Percentiles rank a stretch among this genome's conserved stretches.
These are phyloP conservation scores for Lepidochitona cinerea DNA, from an alignment of 2,888 invertebrate species.

Conservation along the genomic window DNA sequence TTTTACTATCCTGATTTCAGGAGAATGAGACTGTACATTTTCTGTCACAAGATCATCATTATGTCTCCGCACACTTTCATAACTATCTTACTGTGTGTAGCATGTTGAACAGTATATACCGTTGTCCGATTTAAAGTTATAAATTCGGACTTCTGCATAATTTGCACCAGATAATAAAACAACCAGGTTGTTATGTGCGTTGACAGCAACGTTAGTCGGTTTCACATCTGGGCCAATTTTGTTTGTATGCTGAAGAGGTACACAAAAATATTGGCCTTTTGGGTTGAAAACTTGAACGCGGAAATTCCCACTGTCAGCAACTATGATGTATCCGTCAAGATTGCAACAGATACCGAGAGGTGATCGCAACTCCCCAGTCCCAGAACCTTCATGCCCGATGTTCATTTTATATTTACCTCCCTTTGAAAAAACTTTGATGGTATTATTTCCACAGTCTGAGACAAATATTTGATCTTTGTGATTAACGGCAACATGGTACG, in stretches of 20 bases:
- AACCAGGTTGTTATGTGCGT: slow-evolving; percentile 45
- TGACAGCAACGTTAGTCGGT: slow-evolving; percentile 58
- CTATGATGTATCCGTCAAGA: slow-evolving; percentile 52
- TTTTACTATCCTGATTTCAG: no score
- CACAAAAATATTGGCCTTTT: slow-evolving; percentile 47
- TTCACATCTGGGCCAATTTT: slow-evolving; percentile 47
- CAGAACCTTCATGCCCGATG: slow-evolving; percentile 46
- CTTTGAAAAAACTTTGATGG: slow-evolving; percentile 51
- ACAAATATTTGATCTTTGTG: slow-evolving; percentile 57
- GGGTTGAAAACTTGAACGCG: slow-evolving; percentile 56
- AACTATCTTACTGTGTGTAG: neutral
- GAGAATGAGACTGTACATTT: no score
- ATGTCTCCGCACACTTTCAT: no score
- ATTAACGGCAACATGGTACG: slow-evolving; percentile 52
- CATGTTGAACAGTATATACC: neutral
- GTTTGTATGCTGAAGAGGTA: slow-evolving; percentile 47
- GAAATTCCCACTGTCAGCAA: slow-evolving; percentile 61
- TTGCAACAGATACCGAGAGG: slow-evolving; percentile 62
- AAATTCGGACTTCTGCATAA: slow-evolving; percentile 60
- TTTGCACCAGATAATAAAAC: slow-evolving; percentile 53
- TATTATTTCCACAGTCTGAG: slow-evolving; percentile 54
- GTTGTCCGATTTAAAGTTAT: slow-evolving; percentile 11
- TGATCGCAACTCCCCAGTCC: slow-evolving; percentile 44
- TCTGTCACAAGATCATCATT: no score
- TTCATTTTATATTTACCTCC: slow-evolving; percentile 54